Percentiles rank a stretch among this genome's conserved stretches.
phyloP scores from a whole-genome alignment of 2,113 vertebrate species.

The Zootoca vivipara region DNA sequence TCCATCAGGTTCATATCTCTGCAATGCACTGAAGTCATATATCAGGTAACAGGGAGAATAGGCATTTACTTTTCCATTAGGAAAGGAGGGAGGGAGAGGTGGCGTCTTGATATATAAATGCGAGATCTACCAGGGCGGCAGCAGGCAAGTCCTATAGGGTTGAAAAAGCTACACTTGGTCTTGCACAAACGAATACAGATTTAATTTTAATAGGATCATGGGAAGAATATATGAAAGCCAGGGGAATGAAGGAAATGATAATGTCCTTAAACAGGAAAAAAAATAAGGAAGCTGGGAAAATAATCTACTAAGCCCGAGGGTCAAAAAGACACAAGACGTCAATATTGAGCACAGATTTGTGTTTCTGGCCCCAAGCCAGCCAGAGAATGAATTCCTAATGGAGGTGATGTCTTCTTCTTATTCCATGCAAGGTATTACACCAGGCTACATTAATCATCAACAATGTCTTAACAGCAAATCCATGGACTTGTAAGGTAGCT shows the following conservation, averaged over 20 bases:
- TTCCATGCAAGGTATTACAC: constrained; percentile 23
- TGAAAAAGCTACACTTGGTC: constrained; percentile 23
- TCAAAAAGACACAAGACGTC: constrained; percentile 32
- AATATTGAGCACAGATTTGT: constrained; percentile 43
- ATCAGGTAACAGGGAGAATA: constrained; percentile 65
- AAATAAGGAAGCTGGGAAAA: neutral
- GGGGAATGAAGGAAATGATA: neutral
- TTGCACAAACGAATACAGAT: constrained; percentile 52
- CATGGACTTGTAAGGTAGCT: constrained; percentile 37
- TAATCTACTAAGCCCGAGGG: neutral
- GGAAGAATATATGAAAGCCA: constrained; percentile 34
- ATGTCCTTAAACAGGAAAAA: neutral
- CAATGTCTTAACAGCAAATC: constrained; percentile 40
- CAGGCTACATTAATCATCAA: constrained; percentile 48
- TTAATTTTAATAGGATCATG: constrained; percentile 16
- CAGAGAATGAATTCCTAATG: constrained; percentile 48
- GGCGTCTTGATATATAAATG: constrained; percentile 51
- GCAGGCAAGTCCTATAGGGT: constrained; percentile 30
- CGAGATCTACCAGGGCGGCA: constrained; percentile 2
- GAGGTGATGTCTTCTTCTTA: constrained; percentile 36
- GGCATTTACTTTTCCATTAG: constrained; percentile 71
- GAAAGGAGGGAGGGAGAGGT: constrained; percentile 25
- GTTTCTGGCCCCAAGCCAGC: constrained; percentile 41
- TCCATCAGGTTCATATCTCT: constrained; percentile 67
- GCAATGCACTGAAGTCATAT: constrained; percentile 61